Percentiles rank a stretch among this genome's conserved stretches.
These are phyloP conservation scores for Pseudocheirus occidentalis DNA, from an alignment of 2,797 vertebrate genomes.

Conservation along the genomic window DNA sequence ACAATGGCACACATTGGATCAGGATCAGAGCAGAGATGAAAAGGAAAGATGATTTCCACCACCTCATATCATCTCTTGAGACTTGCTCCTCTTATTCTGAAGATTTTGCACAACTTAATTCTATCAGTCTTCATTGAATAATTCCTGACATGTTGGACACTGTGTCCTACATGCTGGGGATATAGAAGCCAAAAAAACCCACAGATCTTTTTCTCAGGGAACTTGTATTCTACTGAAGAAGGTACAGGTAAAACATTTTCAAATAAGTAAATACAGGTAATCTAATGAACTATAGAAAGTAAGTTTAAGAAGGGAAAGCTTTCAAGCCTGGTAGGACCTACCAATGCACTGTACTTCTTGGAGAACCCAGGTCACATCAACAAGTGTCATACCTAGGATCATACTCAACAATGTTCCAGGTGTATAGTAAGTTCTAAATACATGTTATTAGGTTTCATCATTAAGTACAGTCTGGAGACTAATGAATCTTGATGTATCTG, in stretches of 20 bases:
- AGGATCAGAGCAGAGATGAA: background rate
- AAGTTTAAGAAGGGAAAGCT: background rate
- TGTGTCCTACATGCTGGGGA: background rate
- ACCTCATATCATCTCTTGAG: background rate
- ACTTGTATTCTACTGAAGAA: background rate
- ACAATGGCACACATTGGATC: background rate
- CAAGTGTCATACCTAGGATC: background rate
- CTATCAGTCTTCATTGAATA: background rate
- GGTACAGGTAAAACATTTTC: background rate
- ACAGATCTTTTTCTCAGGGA: background rate
- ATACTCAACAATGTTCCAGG: background rate
- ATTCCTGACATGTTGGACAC: background rate
- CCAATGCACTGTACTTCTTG: background rate
- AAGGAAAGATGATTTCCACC: background rate
- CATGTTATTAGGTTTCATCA: background rate
- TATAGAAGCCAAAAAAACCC: background rate
- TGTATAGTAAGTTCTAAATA: background rate
- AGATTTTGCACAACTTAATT: background rate
- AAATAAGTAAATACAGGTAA: background rate
- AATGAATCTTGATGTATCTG: background rate
- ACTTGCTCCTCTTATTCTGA: background rate
- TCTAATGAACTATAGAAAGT: background rate
- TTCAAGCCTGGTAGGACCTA: background rate
- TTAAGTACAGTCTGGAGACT: background rate
- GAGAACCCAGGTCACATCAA: background rate